phyloP scores from a whole-genome alignment of 2,113 vertebrate genomes.

The Falcunculus frontatus region DNA sequence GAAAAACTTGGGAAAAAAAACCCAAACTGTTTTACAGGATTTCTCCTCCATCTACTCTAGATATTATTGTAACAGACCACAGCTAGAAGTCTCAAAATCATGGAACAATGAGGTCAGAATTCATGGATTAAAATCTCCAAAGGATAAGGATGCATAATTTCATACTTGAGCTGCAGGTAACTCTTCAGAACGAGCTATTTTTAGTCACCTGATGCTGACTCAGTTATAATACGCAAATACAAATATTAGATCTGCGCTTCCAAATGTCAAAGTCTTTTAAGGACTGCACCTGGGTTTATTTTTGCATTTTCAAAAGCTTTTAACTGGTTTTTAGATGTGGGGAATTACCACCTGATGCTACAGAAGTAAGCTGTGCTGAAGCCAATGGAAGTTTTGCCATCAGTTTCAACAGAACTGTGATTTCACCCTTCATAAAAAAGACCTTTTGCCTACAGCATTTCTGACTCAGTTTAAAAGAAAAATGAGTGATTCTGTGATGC shows the following conservation, averaged over 20 bases:
- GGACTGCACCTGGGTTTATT: not conserved
- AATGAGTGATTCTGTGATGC: not conserved
- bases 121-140: not conserved
- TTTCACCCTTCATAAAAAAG: not conserved
- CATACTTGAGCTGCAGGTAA: not conserved
- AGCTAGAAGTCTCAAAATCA: not conserved
- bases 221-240: not conserved
- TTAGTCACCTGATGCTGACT: not conserved
- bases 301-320: not conserved
- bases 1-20: not conserved
- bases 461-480: not conserved
- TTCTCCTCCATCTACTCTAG: not conserved
- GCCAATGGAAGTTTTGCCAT: not conserved
- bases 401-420: not conserved
- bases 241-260: not conserved
- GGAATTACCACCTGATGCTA: not conserved
- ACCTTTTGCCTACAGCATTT: not conserved
- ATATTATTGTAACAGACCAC: not conserved
- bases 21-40: not conserved
- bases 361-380: not conserved
- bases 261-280: not conserved
- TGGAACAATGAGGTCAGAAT: not conserved
- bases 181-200: not conserved
- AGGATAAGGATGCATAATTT: not conserved
- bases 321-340: not conserved